Base-by-base conservation (phyloP, 2,797 vertebrate species). In the Ctenopoma kingsleyae region DNA sequence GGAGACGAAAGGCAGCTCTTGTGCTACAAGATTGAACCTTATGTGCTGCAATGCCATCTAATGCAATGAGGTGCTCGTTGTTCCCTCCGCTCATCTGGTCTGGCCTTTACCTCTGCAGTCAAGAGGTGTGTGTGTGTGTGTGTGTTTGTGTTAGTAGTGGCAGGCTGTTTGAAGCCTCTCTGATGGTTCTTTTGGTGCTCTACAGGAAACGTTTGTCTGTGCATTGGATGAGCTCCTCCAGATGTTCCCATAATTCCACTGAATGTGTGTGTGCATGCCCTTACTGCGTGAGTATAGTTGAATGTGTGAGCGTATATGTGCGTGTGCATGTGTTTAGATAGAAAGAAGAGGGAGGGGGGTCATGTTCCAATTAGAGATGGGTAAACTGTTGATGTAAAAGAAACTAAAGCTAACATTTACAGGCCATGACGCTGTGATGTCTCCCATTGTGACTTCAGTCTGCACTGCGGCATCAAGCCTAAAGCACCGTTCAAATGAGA, bases 351-450 rank as follows among this genome's bases (percentile, higher is more conserved):
- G 65, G 59, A 71, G 71, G 73, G 76, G 83, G 84, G 54, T 27
- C 78, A 61, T 91, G 89, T 91, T 90, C 82, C 88, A 92, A 93
- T 92, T 91, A 92, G 86, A 86, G 83, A 91, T 89, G 86, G 87
- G 87, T 92, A 93, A 92, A 93, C 89, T 92, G 92, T 93, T 93
- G 89, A 92, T 90, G 89, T 92, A 89, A 91, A 91, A 90, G 83
- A 85, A 87, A 91, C 90, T 90, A 89, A 92, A 92, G 89, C 81
- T 89, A 92, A 93, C 92, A 91, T 91, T 91, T 89, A 91, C 91
- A 88, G 90, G 86, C 88, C 71, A 12, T 80, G 86, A 85, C 89
- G 88, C 85, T 84, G 84, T 84, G 86, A 87, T 88, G 88, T 88
- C 83, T 89, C 87, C 85, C 84, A 84, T 90, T 87, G 88, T 89